Conservation (phyloP, 2,888 invertebrate species). For the Spatulosminthurus flaviceps region DNA sequence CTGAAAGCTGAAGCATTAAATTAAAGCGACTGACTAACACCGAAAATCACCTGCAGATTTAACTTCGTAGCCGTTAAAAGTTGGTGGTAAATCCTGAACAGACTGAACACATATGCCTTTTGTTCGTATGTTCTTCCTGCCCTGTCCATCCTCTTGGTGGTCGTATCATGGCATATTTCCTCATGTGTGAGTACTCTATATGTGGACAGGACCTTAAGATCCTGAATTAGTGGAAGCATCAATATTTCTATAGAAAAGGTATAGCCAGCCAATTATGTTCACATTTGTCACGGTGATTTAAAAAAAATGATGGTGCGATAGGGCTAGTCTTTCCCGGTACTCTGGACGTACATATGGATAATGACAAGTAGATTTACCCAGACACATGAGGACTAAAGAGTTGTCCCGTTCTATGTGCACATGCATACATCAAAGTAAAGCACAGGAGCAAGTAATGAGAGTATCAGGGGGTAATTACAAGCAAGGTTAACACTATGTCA, state of each 20-base stretch:
- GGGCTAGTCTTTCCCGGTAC: background rate
- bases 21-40: too few relatives aligned
- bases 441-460: too few relatives aligned
- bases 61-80: constrained; percentile 1
- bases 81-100: constrained; percentile 15
- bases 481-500: constrained; percentile 10
- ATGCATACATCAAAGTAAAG: background rate
- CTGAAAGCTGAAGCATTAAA: too few relatives aligned
- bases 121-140: constrained; percentile 18
- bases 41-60: constrained; percentile 15
- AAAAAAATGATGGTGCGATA: constrained; percentile 1
- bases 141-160: background rate
- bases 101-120: constrained; percentile 11
- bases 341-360: background rate
- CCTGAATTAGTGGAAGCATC: background rate
- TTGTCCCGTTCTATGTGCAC: background rate
- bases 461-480: constrained; percentile 14
- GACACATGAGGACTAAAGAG: background rate
- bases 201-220: background rate
- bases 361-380: background rate
- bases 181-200: background rate
- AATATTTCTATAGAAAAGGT: background rate
- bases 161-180: background rate
- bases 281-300: constrained; percentile 11
- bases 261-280: constrained; percentile 8